Evolutionary conservation across 92 coral and sea anemone genomes (phyloP), one percentile per base, ranked within the genome.

Genomic region (Epizoanthus rinbou): DNA sequence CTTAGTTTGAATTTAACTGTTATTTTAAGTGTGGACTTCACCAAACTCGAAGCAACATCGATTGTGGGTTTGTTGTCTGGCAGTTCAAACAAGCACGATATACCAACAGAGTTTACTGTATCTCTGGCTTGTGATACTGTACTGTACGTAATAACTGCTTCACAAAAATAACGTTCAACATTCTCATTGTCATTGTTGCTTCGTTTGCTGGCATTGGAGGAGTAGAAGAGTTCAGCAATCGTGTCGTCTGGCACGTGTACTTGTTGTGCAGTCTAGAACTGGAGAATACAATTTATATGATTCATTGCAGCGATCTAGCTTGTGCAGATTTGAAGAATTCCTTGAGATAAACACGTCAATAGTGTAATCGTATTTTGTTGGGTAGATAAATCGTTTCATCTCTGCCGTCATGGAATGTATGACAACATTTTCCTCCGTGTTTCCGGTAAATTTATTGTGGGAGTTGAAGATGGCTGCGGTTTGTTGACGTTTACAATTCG

Each of bases 201-300:
- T 50, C 54, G 21, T 23, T 62, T 62, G 31, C 41, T 0, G 24
- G 8, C 57, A 1, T 6, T 16, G 39, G 50, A 57, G 54, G 54
- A 50, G 3, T 8, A 10, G 39, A 23, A 57, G 15, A 50, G 16
- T 21, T 33, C 28, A 14, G 31, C 25, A 35, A 52, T 33, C 5
- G 39, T 31, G 39, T 68, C 3, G 8, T 3, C 14, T 69, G 39
- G 19, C 35, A 76, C 82, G 64, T 69, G 82, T 78, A 2, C 70
- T 75, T 57, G 22, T 62, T 78, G 54, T 58, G 79, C 21, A 73
- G 78, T 65, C 71, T 39, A 65, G 43, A 25, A 64, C 45, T 33
- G 72, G 2, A 67, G 41, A 15, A 23, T 39, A 10, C 71, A 0
- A 24, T 41, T 19, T 65, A 9, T 45, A 41, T 37, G 11, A 67